Percentiles rank a stretch among this genome's conserved stretches.
phyloP scores from a whole-genome alignment of 2,797 vertebrate species.

The Enteromius thamalakanensis region DNA sequence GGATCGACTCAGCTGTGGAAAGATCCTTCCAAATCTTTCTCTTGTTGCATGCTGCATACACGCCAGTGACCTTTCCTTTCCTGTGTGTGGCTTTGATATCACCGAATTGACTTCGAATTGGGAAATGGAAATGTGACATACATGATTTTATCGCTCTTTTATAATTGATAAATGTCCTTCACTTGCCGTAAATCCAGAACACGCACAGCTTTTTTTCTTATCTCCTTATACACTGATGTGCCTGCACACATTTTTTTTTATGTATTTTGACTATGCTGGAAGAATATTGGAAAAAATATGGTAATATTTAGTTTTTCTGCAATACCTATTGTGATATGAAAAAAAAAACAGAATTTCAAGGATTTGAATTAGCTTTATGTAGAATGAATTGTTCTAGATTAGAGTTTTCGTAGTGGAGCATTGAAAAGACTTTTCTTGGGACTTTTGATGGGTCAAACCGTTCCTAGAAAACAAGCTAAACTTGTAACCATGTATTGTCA shows the following conservation, averaged over 20 bases:
- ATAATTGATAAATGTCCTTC: conserved; percentile 39
- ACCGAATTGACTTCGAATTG: neutral
- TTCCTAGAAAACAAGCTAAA: neutral
- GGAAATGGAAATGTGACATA: neutral
- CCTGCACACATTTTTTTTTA: neutral
- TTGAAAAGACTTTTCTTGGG: neutral
- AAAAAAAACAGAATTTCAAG: neutral
- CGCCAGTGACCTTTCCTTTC: conserved; percentile 8
- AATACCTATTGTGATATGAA: neutral
- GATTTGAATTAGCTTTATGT: neutral
- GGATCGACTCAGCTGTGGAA: neutral
- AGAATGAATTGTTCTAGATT: neutral
- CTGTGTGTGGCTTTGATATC: conserved; percentile 1
- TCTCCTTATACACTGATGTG: conserved; percentile 44
- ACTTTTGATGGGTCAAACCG: neutral
- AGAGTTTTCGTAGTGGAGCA: neutral
- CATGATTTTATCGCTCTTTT: neutral
- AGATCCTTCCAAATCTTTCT: neutral
- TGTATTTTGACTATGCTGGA: neutral
- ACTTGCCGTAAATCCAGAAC: conserved; percentile 52
- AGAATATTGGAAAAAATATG: neutral
- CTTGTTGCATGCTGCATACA: neutral
- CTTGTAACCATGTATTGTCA: neutral
- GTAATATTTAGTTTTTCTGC: neutral
- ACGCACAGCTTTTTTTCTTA: conserved; percentile 10